Evolutionary conservation across 2,888 invertebrate genomes (phyloP).

Genomic region (Augochlorella aurata): DNA sequence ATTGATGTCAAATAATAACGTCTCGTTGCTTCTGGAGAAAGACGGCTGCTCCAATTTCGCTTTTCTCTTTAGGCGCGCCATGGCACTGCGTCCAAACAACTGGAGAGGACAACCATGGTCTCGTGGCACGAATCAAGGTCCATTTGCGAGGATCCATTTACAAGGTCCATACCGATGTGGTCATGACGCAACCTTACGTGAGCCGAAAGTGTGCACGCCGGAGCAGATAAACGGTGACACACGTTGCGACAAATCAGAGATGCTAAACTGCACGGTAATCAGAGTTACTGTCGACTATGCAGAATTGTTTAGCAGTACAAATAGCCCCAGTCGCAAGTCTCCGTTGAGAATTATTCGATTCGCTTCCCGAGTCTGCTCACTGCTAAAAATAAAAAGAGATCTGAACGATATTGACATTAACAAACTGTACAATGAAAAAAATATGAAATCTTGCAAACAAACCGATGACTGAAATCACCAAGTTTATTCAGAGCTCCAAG

Average conservation of each 20-base stretch:
- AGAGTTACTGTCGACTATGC: constrained; percentile 32
- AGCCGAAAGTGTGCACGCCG: constrained; percentile 38
- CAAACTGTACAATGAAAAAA: no score
- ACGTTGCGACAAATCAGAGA: constrained; percentile 36
- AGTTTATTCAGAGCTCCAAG: no score
- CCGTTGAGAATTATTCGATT: neutral
- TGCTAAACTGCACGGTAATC: constrained; percentile 24
- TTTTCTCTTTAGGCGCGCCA: neutral
- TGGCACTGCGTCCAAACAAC: constrained; percentile 21
- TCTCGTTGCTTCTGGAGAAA: neutral
- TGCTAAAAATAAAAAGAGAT: neutral
- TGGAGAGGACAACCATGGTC: constrained; percentile 52
- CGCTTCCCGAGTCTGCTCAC: no score
- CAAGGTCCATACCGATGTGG: constrained; percentile 47
- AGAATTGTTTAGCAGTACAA: constrained; percentile 25
- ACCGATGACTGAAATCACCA: no score
- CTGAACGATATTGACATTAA: no score
- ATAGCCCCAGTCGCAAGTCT: constrained; percentile 33
- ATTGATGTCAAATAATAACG: no score
- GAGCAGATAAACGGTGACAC: constrained; percentile 40
- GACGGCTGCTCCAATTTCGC: neutral
- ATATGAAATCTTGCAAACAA: no score
- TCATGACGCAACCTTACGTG: constrained; percentile 62
- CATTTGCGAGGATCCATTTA: constrained; percentile 49
- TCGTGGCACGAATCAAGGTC: constrained; percentile 56